These are phyloP conservation scores for Parnassius apollo DNA, from an alignment of 2,888 invertebrate species.

Conservation along the genomic window DNA sequence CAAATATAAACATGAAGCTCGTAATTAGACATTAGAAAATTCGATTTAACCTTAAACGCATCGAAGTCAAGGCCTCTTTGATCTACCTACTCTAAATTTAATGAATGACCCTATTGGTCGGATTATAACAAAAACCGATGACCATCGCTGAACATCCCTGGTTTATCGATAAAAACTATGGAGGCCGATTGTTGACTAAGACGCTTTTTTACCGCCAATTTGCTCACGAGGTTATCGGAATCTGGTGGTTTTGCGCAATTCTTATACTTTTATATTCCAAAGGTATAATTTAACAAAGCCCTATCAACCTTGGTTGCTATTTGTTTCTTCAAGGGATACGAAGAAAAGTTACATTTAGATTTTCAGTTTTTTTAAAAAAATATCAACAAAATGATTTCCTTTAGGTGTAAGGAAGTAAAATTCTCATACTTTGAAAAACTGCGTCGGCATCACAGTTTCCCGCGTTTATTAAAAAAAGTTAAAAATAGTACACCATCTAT, in stretches of 20 bases:
- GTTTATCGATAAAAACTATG: conserved; percentile 42
- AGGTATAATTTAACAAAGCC: conserved; percentile 5
- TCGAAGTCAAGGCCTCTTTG: conserved; percentile 21
- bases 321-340: neutral
- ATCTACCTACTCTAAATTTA: conserved; percentile 30
- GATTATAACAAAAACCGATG: conserved; percentile 28
- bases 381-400: no score
- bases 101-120: conserved; percentile 28
- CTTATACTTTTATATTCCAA: conserved; percentile 14
- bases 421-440: no score
- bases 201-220: conserved; percentile 41
- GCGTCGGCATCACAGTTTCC: no score
- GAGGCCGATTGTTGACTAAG: conserved; percentile 54
- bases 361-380: no score
- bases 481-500: no score
- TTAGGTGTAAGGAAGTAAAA: no score
- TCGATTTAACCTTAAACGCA: conserved; percentile 3
- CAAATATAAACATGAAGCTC: no score
- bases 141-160: conserved; percentile 55
- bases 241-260: conserved; percentile 40
- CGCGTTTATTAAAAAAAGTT: no score
- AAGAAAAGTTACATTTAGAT: neutral
- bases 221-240: conserved; percentile 42
- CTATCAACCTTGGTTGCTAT: conserved; percentile 4
- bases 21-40: neutral